phyloP scores from a whole-genome alignment of 2,113 vertebrate species.

The Sceloporus undulatus region DNA sequence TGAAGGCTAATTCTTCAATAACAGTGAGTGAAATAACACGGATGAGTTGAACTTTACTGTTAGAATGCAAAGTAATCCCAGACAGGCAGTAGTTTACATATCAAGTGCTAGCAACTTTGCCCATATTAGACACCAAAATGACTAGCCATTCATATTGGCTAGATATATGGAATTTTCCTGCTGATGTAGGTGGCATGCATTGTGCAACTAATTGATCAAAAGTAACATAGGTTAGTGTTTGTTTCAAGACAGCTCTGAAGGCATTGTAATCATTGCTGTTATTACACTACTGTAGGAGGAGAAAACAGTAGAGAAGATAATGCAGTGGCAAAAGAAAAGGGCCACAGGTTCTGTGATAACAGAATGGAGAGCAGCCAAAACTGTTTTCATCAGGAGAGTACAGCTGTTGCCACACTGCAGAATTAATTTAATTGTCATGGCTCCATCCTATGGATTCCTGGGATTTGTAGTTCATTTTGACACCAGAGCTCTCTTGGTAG shows the following conservation, averaged over 20 bases:
- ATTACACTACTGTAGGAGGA: not conserved
- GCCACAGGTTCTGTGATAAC: too few species aligned
- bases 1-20: slow-evolving; percentile 56
- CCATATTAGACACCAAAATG: not conserved
- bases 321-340: too few species aligned
- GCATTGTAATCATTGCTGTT: not conserved
- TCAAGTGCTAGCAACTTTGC: not conserved
- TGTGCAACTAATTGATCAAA: slow-evolving; percentile 43
- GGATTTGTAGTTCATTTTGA: too few species aligned
- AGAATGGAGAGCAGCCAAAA: too few species aligned
- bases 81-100: too few species aligned
- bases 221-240: not conserved
- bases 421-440: too few species aligned
- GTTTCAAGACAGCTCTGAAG: not conserved
- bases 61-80: not conserved
- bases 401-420: too few species aligned
- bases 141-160: not conserved
- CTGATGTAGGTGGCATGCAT: slow-evolving; percentile 37
- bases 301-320: too few species aligned
- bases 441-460: too few species aligned
- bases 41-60: not conserved
- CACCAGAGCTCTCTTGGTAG: too few species aligned
- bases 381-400: too few species aligned
- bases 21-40: slow-evolving; percentile 60
- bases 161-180: too few species aligned